Base-by-base conservation (phyloP, 2,113 vertebrate species). In the Catagonus wagneri region DNA sequence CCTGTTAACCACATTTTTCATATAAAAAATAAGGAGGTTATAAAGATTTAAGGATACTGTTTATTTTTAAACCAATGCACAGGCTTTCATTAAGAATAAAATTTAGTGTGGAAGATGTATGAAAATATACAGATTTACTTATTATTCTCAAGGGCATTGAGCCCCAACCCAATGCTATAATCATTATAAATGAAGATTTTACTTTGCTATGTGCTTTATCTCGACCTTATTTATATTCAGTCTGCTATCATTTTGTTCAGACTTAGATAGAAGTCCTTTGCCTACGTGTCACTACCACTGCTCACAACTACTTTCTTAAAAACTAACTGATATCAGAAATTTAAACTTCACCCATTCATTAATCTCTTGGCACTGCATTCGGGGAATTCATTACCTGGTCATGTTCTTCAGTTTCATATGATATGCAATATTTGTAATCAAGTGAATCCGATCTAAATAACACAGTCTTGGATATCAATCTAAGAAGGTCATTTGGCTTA, bases 211-310 rank as follows among this genome's bases (percentile, higher is more conserved):
- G 52, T 78, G 44, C 83, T 96, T 96, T 96, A 97, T 95, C 91
- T 96, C 72, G 75, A n/a, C 58, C 34, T 39, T 98, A 94, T 96
- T 98, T 96, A 95, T 96, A 93, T 50, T 89, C 74, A 52, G 15
- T 74, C 79, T 89, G 44, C 19, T 95, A 95, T 90, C 93, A 58
- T 76, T 93, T 89, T 96, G 93, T 98, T 97, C 92, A 72, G 68
- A 94, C 89, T 91, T 80, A 72, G 75, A 95, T 79, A 93, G 72
- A 29, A 93, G 74, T 60, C 65, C 66, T 93, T 84, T 63, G 83
- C 86, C 75, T 93, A 79, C 58, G 76, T 83, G 79, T 72, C 61
- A 66, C 86, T 90, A 63, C 44, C 79, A 80, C 25, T 89, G 69
- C 85, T 94, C 65, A 92, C 29, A 81, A 76, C 32, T 96, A 69